Conservation (phyloP, 2,888 invertebrate species). For the Ditula angustiorana region DNA sequence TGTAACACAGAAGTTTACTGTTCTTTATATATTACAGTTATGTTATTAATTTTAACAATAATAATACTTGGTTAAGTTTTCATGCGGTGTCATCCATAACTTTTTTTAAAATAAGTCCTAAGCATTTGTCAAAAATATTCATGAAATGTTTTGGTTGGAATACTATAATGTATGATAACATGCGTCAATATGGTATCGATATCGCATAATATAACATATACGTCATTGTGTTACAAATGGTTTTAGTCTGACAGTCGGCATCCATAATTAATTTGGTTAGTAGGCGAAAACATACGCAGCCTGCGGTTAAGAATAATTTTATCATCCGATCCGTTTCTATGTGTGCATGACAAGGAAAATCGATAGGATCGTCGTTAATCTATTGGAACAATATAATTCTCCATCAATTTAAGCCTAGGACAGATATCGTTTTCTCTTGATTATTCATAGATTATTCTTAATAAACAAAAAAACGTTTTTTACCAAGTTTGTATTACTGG, state of each 20-base stretch:
- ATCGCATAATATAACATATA: too few species aligned
- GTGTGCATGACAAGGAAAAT: constrained; percentile 1
- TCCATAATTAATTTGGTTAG: constrained; percentile 41
- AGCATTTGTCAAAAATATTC: too few species aligned
- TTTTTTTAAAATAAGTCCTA: too few species aligned
- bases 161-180: too few species aligned
- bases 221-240: constrained; percentile 32
- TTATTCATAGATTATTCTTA: not conserved
- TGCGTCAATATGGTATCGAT: constrained; percentile 18
- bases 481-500: too few species aligned
- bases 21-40: too few species aligned
- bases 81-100: too few species aligned
- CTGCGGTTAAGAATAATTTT: constrained; percentile 19
- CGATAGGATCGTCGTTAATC: not conserved
- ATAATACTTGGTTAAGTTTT: too few species aligned
- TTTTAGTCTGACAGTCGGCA: constrained; percentile 36
- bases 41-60: too few species aligned
- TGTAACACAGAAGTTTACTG: too few species aligned
- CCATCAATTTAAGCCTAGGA: constrained; percentile 12
- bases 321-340: constrained; percentile 2
- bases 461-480: too few species aligned
- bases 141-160: too few species aligned
- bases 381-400: not conserved
- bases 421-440: not conserved
- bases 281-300: constrained; percentile 24